Evolutionary conservation across 1,140 invertebrate genomes (phyloP).

Genomic region (Hyles euphorbiae): DNA sequence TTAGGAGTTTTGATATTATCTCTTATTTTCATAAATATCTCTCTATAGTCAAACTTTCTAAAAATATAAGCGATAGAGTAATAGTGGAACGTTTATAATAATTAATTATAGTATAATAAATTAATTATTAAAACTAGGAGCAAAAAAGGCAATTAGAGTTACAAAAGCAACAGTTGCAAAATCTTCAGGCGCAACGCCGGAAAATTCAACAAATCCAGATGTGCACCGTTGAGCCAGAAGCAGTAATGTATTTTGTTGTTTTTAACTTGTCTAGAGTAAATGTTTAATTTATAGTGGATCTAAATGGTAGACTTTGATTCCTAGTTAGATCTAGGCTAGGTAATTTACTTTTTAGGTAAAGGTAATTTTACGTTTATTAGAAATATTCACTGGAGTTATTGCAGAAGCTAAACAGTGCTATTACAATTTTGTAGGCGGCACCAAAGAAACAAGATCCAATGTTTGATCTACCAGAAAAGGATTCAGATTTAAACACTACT

Average conservation of each 20-base stretch:
- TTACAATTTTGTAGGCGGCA: neutral
- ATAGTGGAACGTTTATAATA: too few relatives aligned
- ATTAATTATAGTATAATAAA: too few relatives aligned
- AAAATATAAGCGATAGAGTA: too few relatives aligned
- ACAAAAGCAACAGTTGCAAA: conserved; percentile 17
- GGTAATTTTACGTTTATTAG: too few relatives aligned
- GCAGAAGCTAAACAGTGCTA: neutral
- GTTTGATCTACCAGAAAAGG: conserved; percentile 45
- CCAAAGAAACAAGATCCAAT: conserved; percentile 18
- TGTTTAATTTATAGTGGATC: neutral
- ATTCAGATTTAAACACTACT: conserved; percentile 39
- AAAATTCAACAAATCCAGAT: conserved; percentile 41
- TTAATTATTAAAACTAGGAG: conserved; percentile 16
- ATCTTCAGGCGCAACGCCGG: conserved; percentile 21
- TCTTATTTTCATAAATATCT: too few relatives aligned
- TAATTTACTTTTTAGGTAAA: too few relatives aligned
- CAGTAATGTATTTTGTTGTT: conserved; percentile 35
- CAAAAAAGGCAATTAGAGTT: conserved; percentile 15
- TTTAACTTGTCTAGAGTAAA: conserved; percentile 11
- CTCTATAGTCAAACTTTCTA: too few relatives aligned
- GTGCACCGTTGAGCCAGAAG: conserved; percentile 34
- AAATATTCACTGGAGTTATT: too few relatives aligned
- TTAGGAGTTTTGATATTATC: too few relatives aligned
- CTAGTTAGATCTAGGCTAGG: too few relatives aligned
- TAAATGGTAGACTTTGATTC: too few relatives aligned